A percentile compares a stretch with the other conserved stretches of the same genome.
These are phyloP conservation scores for Diorhabda sublineata DNA, from an alignment of 1,140 invertebrate species.

Conservation along the genomic window DNA sequence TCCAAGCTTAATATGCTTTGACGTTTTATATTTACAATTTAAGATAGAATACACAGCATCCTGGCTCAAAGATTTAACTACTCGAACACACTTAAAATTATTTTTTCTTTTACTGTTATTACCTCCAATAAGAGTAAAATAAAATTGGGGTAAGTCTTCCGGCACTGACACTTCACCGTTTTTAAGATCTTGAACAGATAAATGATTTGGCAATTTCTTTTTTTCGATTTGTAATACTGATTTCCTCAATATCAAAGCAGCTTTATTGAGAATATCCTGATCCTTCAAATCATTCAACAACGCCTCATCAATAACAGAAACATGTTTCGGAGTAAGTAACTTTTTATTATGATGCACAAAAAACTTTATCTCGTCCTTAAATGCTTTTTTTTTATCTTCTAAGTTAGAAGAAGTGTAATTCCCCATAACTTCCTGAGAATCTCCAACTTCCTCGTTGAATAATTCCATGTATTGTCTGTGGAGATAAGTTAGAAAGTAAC, in stretches of 20 bases:
- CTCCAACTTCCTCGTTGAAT: neutral
- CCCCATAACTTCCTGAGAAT: neutral
- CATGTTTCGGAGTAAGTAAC: constrained; percentile 26
- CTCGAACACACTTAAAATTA: constrained; percentile 21
- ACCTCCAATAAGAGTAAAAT: constrained; percentile 7
- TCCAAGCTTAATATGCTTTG: constrained; percentile 38
- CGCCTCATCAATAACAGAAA: constrained; percentile 20
- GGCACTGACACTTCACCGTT: constrained; percentile 17
- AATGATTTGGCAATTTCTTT: constrained; percentile 21
- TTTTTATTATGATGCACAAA: constrained; percentile 30
- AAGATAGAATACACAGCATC: constrained; percentile 24
- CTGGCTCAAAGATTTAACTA: constrained; percentile 13
- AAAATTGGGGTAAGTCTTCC: constrained; percentile 16
- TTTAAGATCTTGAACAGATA: constrained; percentile 28
- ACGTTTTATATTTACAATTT: constrained; percentile 26
- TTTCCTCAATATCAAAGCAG: constrained; percentile 34
- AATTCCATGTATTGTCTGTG: constrained; percentile 27
- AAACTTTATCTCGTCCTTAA: constrained; percentile 26
- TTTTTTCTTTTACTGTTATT: neutral
- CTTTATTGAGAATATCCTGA: constrained; percentile 31
- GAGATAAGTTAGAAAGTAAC: constrained; percentile 31
- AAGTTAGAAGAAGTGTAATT: constrained; percentile 28
- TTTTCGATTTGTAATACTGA: constrained; percentile 24
- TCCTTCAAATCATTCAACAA: constrained; percentile 28
- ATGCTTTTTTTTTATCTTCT: constrained; percentile 27